phyloP scores from a whole-genome alignment of 2,888 invertebrate species.

The Meteorus cinctellus region DNA sequence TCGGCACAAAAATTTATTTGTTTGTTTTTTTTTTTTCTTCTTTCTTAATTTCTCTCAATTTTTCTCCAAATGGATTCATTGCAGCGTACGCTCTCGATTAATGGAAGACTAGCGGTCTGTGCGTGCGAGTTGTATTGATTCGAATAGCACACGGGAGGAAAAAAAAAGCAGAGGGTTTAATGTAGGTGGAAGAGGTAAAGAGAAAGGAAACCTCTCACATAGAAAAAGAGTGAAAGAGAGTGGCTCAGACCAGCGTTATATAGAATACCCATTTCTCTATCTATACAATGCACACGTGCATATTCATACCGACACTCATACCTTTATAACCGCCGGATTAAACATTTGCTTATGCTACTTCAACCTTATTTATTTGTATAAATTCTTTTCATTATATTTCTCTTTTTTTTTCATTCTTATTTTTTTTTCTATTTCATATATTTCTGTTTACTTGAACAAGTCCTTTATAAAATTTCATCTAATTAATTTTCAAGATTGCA shows the following conservation, averaged over 20 bases:
- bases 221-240: slow-evolving; percentile 6
- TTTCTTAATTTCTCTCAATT: slow-evolving; percentile 23
- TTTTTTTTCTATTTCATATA: not conserved
- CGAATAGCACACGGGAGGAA: slow-evolving; percentile 35
- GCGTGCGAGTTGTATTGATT: slow-evolving; percentile 53
- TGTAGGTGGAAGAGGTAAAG: slow-evolving; percentile 31
- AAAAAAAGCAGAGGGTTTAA: slow-evolving; percentile 14
- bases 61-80: slow-evolving; percentile 34
- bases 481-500: slow-evolving; percentile 29
- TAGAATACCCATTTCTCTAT: not conserved
- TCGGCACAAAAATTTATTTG: too few relatives aligned
- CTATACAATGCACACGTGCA: not conserved
- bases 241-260: not conserved
- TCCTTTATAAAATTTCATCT: not conserved
- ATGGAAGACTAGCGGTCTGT: slow-evolving; percentile 42
- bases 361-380: slow-evolving; percentile 50
- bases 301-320: slow-evolving; percentile 40
- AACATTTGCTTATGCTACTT: slow-evolving; percentile 59
- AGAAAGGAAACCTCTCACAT: slow-evolving; percentile 65
- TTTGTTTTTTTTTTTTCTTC: slow-evolving; percentile 24
- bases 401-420: slow-evolving; percentile 27
- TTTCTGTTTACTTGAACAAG: not conserved
- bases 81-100: slow-evolving; percentile 34
- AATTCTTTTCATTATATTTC: slow-evolving; percentile 20
- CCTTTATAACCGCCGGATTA: slow-evolving; percentile 63